Evolutionary conservation across 1,140 invertebrate species (phyloP).

Genomic region (Drosophila ironensis): DNA sequence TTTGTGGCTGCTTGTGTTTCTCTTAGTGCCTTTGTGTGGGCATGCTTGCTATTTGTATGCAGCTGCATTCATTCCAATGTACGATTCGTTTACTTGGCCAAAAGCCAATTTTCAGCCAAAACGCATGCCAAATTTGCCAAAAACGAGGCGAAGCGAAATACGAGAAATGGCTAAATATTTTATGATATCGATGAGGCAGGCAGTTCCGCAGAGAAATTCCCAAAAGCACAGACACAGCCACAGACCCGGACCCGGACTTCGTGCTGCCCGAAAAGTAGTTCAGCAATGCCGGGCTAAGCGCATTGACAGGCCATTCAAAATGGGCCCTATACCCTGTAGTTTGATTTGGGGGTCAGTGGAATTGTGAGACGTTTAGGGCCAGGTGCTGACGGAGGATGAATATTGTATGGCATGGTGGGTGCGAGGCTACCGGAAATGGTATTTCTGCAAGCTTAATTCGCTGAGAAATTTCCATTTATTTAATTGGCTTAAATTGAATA

Average conservation of each 20-base stretch:
- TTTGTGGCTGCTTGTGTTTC: no score
- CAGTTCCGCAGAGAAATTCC: constrained; percentile 5
- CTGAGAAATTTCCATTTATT: not conserved
- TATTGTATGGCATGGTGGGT: not conserved
- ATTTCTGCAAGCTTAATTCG: no score
- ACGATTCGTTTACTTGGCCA: constrained; percentile 62
- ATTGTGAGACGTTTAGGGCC: not conserved
- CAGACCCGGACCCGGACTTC: constrained; percentile 1
- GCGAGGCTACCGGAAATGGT: no score
- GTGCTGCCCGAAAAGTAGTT: constrained; percentile 57
- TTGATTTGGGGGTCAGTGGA: not conserved
- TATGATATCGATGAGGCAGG: constrained; percentile 70
- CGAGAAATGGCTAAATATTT: constrained; percentile 77
- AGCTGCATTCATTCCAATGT: constrained; percentile 15
- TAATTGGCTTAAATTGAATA: not conserved
- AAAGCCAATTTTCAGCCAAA: constrained; percentile 71
- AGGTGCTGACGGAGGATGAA: not conserved
- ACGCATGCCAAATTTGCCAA: constrained; percentile 76
- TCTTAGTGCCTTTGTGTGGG: not conserved
- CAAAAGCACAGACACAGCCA: not conserved
- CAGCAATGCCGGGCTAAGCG: constrained; percentile 55
- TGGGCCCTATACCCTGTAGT: constrained; percentile 52
- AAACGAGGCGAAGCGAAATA: constrained; percentile 71
- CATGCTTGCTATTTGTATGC: not conserved
- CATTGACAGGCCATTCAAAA: constrained; percentile 65